These are phyloP conservation scores for Pharmacophagus antenor DNA, from an alignment of 2,888 invertebrate genomes.

Conservation along the genomic window DNA sequence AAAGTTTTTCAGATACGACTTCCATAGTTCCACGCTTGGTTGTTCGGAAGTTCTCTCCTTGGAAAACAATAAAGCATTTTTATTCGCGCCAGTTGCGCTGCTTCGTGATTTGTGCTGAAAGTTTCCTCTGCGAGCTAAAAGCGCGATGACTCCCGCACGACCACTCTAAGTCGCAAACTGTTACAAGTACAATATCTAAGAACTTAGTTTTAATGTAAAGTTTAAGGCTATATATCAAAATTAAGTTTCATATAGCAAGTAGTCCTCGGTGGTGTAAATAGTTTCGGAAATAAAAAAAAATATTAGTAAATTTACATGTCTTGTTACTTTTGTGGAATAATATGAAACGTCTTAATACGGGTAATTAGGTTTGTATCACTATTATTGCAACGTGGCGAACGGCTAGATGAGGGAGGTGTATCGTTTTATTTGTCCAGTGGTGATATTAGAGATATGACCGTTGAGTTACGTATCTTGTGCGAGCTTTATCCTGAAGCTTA, in stretches of 20 bases:
- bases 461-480: neutral
- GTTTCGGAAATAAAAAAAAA: too few species aligned
- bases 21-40: constrained; percentile 17
- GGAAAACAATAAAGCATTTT: constrained; percentile 29
- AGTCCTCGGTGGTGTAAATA: too few species aligned
- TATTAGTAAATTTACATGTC: too few species aligned
- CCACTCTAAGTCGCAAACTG: constrained; percentile 6
- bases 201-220: neutral
- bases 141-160: neutral
- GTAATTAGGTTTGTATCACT: neutral
- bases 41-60: constrained; percentile 24
- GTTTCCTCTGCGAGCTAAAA: constrained; percentile 18
- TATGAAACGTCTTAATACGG: neutral
- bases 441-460: neutral
- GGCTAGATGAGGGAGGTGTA: neutral
- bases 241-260: too few species aligned
- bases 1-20: constrained; percentile 27
- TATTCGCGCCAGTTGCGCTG: constrained; percentile 24
- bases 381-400: neutral
- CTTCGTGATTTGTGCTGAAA: constrained; percentile 28
- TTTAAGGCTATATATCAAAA: too few species aligned
- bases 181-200: neutral
- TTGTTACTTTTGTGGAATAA: too few species aligned
- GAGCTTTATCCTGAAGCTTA: constrained; percentile 13
- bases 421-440: neutral